Conservation (phyloP, 2,888 invertebrate species). For the Troides helena region DNA sequence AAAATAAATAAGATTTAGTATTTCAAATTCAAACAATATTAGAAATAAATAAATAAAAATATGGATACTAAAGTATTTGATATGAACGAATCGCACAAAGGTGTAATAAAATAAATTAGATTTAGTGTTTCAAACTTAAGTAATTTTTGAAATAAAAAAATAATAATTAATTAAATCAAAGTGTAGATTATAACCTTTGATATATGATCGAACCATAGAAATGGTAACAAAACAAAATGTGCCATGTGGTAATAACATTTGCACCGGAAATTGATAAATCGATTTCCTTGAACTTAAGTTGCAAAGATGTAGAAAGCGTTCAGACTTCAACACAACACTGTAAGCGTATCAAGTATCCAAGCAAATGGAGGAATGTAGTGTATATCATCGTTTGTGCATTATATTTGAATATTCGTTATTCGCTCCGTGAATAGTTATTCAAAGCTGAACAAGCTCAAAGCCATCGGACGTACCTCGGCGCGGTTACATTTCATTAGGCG, state of each 20-base stretch:
- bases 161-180: no score
- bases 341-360: background rate
- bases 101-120: no score
- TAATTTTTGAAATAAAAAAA: no score
- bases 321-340: background rate
- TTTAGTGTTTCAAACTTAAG: no score
- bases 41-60: no score
- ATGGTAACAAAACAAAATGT: background rate
- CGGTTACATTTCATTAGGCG: constrained; percentile 65
- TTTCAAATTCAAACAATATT: no score
- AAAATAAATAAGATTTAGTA: no score
- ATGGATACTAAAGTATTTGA: no score
- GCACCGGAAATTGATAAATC: background rate
- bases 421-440: constrained; percentile 13
- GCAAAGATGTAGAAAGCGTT: constrained; percentile 4
- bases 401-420: constrained; percentile 19
- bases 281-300: background rate
- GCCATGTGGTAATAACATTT: background rate
- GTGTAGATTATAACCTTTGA: no score
- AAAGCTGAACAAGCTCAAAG: constrained; percentile 35
- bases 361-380: constrained; percentile 7
- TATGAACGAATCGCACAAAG: no score
- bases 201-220: no score
- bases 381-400: constrained; percentile 21
- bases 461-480: constrained; percentile 66